Evolutionary conservation across 2,888 invertebrate species (phyloP).

Genomic region (Synanthedon formicaeformis): DNA sequence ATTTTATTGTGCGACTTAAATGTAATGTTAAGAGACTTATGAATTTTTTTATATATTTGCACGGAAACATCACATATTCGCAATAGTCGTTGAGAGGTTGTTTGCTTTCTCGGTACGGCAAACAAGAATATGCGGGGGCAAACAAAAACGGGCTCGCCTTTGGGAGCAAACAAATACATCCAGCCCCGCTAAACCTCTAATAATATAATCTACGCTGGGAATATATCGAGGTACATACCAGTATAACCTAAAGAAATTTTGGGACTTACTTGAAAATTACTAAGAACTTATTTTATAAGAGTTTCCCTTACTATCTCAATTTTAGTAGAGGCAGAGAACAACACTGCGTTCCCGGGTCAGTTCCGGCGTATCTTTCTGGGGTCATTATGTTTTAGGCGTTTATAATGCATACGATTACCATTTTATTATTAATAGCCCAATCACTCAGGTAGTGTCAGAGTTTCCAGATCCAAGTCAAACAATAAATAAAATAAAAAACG

Average conservation of each 20-base stretch:
- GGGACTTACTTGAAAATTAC: background rate
- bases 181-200: slow-evolving; percentile 11
- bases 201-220: background rate
- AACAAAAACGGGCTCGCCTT: slow-evolving; percentile 17
- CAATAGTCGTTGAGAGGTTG: slow-evolving; percentile 17
- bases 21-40: slow-evolving; percentile 7
- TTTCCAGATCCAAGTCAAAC: no score
- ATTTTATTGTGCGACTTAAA: background rate
- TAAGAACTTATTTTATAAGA: background rate
- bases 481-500: no score
- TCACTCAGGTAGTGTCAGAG: no score
- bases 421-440: no score
- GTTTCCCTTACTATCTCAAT: slow-evolving; percentile 4
- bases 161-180: slow-evolving; percentile 22
- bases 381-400: no score
- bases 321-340: slow-evolving; percentile 1
- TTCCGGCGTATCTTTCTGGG: no score
- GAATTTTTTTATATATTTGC: slow-evolving; percentile 14
- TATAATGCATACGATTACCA: no score
- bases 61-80: slow-evolving; percentile 15
- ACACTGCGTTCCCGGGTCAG: no score
- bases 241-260: no score
- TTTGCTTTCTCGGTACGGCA: slow-evolving; percentile 31
- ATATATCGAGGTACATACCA: no score
- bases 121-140: slow-evolving; percentile 36